Evolutionary conservation across 2,888 invertebrate species (phyloP).

Genomic region (Ophraella communa): DNA sequence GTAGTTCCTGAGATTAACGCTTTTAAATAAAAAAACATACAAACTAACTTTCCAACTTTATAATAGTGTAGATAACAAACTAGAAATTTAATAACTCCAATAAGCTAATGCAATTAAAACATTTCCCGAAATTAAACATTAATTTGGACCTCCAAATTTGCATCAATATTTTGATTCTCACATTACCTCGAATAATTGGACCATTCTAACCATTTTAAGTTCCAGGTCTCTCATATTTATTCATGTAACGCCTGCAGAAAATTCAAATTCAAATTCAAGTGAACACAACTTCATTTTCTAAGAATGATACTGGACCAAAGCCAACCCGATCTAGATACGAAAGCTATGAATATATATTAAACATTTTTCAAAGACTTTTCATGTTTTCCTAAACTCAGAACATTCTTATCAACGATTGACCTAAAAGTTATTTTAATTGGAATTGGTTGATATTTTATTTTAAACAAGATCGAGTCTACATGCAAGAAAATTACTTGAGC

Average conservation of each 20-base stretch:
- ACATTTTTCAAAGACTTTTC: background rate
- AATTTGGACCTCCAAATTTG: too few species aligned
- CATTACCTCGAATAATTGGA: background rate
- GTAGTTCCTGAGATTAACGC: too few species aligned
- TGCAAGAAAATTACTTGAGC: background rate
- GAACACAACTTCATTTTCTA: background rate
- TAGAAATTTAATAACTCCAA: too few species aligned
- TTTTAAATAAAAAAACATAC: too few species aligned
- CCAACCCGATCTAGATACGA: background rate
- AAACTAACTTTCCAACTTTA: too few species aligned
- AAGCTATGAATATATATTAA: background rate
- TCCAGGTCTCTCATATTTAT: background rate
- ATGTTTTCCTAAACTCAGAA: background rate
- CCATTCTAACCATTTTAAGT: background rate
- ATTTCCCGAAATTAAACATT: too few species aligned
- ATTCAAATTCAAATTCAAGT: background rate
- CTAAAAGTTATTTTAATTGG: background rate
- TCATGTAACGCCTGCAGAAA: background rate
- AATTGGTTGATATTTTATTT: too few species aligned
- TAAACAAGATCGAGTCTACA: too few species aligned
- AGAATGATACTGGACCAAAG: background rate
- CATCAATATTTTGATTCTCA: background rate
- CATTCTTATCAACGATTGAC: background rate
- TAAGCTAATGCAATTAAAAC: too few species aligned
- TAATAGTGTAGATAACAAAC: too few species aligned